Conservation (phyloP, 2,113 vertebrate species). For the Microtus ochrogaster region DNA sequence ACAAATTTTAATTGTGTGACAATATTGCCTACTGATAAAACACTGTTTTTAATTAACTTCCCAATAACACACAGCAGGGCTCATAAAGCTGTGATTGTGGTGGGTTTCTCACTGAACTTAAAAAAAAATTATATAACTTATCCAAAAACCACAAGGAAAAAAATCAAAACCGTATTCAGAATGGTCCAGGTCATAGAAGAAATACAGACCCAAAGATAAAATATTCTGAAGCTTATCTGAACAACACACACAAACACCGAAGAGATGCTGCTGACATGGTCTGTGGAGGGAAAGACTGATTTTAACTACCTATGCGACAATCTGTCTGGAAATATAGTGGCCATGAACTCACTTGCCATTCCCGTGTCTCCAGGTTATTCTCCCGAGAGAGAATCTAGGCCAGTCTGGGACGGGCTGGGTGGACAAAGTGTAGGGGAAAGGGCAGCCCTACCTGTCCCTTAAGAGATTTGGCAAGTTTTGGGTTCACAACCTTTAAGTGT, state of each 20-base stretch:
- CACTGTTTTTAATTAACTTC: conserved; percentile 36
- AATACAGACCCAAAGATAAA: neutral
- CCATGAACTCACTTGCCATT: neutral
- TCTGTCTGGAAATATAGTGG: neutral
- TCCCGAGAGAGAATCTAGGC: neutral
- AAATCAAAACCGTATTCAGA: neutral
- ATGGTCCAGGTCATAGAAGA: neutral
- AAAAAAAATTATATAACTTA: conserved; percentile 29
- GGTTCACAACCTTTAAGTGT: neutral
- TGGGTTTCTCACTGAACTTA: neutral
- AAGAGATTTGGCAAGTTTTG: neutral
- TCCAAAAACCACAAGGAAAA: neutral
- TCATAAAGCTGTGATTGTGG: neutral
- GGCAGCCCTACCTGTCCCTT: neutral
- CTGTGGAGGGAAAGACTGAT: neutral
- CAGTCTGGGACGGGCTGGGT: neutral
- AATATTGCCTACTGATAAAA: conserved; percentile 40
- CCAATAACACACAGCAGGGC: neutral
- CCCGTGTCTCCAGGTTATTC: neutral
- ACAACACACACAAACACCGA: neutral
- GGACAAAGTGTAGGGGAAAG: neutral
- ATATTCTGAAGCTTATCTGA: neutral
- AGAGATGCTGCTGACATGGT: neutral
- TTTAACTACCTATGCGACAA: neutral
- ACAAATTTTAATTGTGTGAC: conserved; percentile 3